A percentile compares a stretch with the other conserved stretches of the same genome.
Evolutionary conservation across 2,797 vertebrate genomes (phyloP).

Genomic region (Chrosomus eos): DNA sequence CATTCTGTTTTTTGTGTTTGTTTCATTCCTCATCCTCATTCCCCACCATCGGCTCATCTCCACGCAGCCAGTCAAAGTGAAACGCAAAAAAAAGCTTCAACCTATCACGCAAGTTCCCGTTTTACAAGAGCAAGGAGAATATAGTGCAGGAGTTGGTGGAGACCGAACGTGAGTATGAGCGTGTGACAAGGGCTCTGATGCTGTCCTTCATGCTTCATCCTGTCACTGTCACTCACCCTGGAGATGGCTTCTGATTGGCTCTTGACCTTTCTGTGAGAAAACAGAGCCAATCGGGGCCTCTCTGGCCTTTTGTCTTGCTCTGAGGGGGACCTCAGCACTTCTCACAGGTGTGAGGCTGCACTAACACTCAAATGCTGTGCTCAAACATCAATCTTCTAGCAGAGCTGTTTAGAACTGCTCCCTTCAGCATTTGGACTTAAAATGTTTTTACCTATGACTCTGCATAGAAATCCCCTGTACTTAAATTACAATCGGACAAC

Average conservation of each 20-base stretch:
- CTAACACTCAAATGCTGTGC: conserved; percentile 63
- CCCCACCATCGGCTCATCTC: conserved; percentile 78
- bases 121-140: conserved; percentile 99
- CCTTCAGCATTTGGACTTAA: background rate
- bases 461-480: background rate
- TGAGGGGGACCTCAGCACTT: conserved; percentile 67
- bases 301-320: conserved; percentile 66
- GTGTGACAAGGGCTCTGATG: conserved; percentile 59
- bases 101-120: conserved; percentile 99
- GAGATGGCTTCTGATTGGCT: conserved; percentile 46
- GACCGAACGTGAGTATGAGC: conserved; percentile 96
- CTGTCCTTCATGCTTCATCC: conserved; percentile 72
- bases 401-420: conserved; percentile 40
- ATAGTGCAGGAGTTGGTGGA: conserved; percentile 96
- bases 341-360: conserved; percentile 60
- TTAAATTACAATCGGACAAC: conserved; percentile 5
- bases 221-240: conserved; percentile 61
- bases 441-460: background rate
- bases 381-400: conserved; percentile 48
- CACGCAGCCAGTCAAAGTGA: conserved; percentile 98
- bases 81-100: conserved; percentile 99
- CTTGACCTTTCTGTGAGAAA: conserved; percentile 26
- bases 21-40: conserved; percentile 73
- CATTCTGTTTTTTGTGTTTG: conserved; percentile 79
- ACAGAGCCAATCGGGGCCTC: conserved; percentile 59